Conservation (phyloP, 1,140 invertebrate genomes). For the Trichonephila inaurata region DNA sequence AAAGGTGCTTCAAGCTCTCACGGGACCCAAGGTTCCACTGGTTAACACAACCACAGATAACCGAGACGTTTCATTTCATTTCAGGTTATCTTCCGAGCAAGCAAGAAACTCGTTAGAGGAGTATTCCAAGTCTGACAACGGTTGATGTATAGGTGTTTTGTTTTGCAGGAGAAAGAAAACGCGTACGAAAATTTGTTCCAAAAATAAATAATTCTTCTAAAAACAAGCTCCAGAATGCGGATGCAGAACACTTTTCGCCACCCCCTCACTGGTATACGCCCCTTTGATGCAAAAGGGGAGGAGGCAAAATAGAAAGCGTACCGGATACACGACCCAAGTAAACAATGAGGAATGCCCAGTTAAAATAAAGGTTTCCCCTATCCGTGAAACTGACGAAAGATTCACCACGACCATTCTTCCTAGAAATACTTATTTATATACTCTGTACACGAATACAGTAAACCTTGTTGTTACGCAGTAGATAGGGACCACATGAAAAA, state of each 20-base stretch:
- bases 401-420: background rate
- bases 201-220: slow-evolving; percentile 13
- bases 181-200: background rate
- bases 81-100: too few relatives aligned
- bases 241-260: slow-evolving; percentile 18
- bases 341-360: background rate
- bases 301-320: background rate
- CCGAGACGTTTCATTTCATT: background rate
- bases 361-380: background rate
- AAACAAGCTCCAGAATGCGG: slow-evolving; percentile 55
- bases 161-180: background rate
- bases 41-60: background rate
- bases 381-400: background rate
- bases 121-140: background rate
- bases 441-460: background rate
- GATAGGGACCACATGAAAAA: too few relatives aligned
- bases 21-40: too few relatives aligned
- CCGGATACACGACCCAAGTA: slow-evolving; percentile 5
- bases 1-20: too few relatives aligned
- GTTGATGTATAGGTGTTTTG: slow-evolving; percentile 33
- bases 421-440: background rate
- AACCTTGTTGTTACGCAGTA: too few relatives aligned
- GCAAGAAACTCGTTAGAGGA: background rate
- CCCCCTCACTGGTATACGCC: slow-evolving; percentile 66
- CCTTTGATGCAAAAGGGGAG: slow-evolving; percentile 3